Evolutionary conservation across 1,140 invertebrate genomes (phyloP), one percentile per base, ranked within the genome.

Genomic region (Heliconius eleuchia): DNA sequence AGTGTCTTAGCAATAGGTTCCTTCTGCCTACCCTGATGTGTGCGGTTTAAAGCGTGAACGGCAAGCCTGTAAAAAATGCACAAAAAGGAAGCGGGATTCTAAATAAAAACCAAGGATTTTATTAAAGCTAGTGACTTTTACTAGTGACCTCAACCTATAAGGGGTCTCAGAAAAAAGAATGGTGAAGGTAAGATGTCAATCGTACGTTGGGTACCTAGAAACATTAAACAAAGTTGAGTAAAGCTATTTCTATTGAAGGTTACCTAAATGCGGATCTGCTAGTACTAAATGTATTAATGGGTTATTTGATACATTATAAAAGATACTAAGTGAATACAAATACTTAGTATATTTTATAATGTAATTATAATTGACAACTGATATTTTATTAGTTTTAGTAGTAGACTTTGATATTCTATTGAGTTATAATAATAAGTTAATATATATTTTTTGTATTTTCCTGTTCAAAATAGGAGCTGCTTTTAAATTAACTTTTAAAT

Each of bases 131-230:
- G 76, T 23, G 73, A 77, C 76, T 78, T 81, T 81, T 77, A 81
- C 80, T 52, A 18, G 34, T 52, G 71, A 76, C 80, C 80, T 81
- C 74, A 73, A 78, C 80, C 80, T 81, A 81, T 81, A 73, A 81
- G 71, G 34, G 71, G 19, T 74, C 71, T 77, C 27, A 80, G 74
- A 78, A 78, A 81, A 80, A 81, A 78, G 70, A 81, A 78, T 73
- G 70, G 76, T 76, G 73, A 81, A 81, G 73, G 80, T 52, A 81
- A 78, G 80, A 81, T 78, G 80, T 81, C 80, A 78, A 81, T 81
- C 80, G 76, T 23, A 37, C 74, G 74, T 76, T 78, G 70, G 73
- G 73, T 81, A 81, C 80, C 71, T 76, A 76, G 74, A 81, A 81
- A 42, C 30, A 57, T 81, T 81, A 78, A 76, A 72, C 39, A 3